These are phyloP conservation scores for Etheostoma nigrum DNA, from an alignment of 2,797 vertebrate genomes.

Conservation along the genomic window DNA sequence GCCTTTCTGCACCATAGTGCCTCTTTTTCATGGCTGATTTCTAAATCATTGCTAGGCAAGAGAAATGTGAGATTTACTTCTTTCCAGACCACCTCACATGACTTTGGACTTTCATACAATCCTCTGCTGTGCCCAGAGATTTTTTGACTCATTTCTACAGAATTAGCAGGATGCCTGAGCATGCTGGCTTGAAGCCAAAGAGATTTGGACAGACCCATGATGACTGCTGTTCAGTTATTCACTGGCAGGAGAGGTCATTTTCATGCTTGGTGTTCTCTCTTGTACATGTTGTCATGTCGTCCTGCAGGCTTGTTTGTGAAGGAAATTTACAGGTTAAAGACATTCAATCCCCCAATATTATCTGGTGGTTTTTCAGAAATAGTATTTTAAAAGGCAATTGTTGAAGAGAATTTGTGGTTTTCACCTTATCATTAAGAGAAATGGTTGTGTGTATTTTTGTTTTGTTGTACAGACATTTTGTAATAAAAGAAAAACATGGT, in stretches of 20 bases:
- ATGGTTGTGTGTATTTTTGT: conserved; percentile 78
- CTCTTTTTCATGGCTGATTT: conserved; percentile 66
- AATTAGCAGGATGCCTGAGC: conserved; percentile 41
- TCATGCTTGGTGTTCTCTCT: conserved; percentile 18
- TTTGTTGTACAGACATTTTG: conserved; percentile 86
- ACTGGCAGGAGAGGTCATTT: conserved; percentile 29
- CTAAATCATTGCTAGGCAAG: conserved; percentile 41
- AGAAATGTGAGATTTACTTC: conserved; percentile 29
- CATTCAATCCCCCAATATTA: conserved; percentile 20
- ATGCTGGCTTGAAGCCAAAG: conserved; percentile 48
- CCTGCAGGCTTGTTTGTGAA: conserved; percentile 33
- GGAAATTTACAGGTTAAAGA: conserved; percentile 13
- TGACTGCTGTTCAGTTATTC: conserved; percentile 40
- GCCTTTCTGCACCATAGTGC: conserved; percentile 79
- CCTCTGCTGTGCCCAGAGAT: conserved; percentile 28
- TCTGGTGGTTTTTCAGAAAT: conserved; percentile 25
- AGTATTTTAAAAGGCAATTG: conserved; percentile 46
- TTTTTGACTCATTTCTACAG: conserved; percentile 47
- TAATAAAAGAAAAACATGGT: conserved; percentile 83
- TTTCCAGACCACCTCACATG: conserved; percentile 37
- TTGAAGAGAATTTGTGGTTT: conserved; percentile 63
- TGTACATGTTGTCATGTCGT: conserved; percentile 27
- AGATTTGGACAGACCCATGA: conserved; percentile 30
- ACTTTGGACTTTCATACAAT: conserved; percentile 40
- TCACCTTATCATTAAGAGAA: conserved; percentile 67